Evolutionary conservation across 2,888 invertebrate genomes (phyloP).

Genomic region (Papilio gigon): DNA sequence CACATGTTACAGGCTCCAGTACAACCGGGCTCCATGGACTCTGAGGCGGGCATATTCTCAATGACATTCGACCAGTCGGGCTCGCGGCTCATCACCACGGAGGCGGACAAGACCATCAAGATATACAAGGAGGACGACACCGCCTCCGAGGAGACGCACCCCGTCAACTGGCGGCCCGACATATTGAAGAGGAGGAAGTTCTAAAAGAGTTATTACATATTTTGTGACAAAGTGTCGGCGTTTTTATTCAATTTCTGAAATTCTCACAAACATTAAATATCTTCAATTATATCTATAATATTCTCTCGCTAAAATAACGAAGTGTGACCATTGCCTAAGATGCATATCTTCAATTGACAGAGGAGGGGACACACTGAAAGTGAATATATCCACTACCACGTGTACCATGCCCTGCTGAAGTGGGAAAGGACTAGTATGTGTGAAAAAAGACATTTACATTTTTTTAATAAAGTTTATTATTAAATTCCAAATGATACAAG

Average conservation of each 20-base stretch:
- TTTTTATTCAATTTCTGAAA: no score
- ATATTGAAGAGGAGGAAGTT: conserved; percentile 96
- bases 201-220: conserved; percentile 67
- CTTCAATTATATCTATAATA: no score
- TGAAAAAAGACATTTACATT: not conserved
- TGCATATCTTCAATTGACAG: no score
- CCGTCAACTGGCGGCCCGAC: conserved; percentile 98
- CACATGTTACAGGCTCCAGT: conserved; percentile 90
- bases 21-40: conserved; percentile 99
- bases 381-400: no score
- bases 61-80: conserved; percentile 98
- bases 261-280: no score
- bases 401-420: no score
- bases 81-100: conserved; percentile 95
- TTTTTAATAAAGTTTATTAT: conserved; percentile 1
- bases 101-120: conserved; percentile 99
- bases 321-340: no score
- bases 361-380: no score
- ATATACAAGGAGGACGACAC: conserved; percentile 98
- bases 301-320: no score
- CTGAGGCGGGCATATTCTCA: conserved; percentile 98
- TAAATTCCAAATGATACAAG: conserved; percentile 41
- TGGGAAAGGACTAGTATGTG: no score
- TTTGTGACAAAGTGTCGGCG: conserved; percentile 38
- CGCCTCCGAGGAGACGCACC: conserved; percentile 97